Evolutionary conservation across 2,113 vertebrate species (phyloP).

Genomic region (Taxidea taxus): DNA sequence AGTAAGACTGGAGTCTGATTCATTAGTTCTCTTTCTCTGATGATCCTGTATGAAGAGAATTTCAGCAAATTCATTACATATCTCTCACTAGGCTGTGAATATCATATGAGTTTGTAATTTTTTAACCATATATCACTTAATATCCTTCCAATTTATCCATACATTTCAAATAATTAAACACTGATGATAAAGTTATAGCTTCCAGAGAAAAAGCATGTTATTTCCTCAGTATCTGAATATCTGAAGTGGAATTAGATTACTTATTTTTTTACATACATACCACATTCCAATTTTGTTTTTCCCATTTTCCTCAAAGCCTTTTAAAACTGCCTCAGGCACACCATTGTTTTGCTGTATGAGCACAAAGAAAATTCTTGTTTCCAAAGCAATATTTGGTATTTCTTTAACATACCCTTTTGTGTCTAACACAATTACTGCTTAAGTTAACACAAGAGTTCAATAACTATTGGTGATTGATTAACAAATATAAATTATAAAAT

Average conservation of each 20-base stretch:
- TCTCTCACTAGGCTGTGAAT: not conserved
- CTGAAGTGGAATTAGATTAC: not conserved
- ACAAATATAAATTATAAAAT: not conserved
- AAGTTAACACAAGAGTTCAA: not conserved
- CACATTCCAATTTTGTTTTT: not conserved
- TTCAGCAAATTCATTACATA: not conserved
- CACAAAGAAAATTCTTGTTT: not conserved
- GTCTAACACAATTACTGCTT: not conserved
- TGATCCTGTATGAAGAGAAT: not conserved
- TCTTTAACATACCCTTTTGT: not conserved
- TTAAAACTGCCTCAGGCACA: not conserved
- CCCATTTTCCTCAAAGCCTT: not conserved
- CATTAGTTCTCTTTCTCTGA: not conserved
- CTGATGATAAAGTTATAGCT: not conserved
- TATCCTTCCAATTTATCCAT: not conserved
- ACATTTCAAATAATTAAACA: conserved; percentile 8
- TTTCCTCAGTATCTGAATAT: not conserved
- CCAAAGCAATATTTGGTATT: not conserved
- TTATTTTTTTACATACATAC: not conserved
- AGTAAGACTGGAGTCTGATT: not conserved
- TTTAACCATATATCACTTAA: not conserved
- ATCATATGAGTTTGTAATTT: not conserved
- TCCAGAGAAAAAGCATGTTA: not conserved
- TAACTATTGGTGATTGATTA: not conserved
- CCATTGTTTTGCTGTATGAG: not conserved